These are phyloP conservation scores for Psilopsiagon aymara DNA, from an alignment of 2,113 vertebrate species.

Conservation along the genomic window DNA sequence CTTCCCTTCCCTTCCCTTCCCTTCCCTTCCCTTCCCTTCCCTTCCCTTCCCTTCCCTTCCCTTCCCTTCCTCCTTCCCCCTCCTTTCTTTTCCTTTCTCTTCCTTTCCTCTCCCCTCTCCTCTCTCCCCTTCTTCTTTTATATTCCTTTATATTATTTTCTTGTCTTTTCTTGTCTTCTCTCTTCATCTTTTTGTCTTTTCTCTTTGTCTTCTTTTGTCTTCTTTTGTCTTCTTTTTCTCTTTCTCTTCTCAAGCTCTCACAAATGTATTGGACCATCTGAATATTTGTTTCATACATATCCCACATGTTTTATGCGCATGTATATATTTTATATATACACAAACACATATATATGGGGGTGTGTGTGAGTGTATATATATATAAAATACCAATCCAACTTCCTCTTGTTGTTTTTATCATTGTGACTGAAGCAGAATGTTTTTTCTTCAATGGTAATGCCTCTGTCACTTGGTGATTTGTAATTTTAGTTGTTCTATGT, in stretches of 20 bases:
- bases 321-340: background rate
- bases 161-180: too few species aligned
- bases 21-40: too few species aligned
- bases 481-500: background rate
- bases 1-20: too few species aligned
- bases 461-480: background rate
- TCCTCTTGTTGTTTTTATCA: background rate
- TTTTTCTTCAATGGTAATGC: background rate
- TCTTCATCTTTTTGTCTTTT: too few species aligned
- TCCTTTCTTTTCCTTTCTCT: too few species aligned
- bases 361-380: rapidly evolving
- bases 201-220: background rate
- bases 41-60: too few species aligned
- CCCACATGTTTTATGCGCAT: background rate
- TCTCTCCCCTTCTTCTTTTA: too few species aligned
- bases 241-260: background rate
- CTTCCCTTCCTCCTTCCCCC: too few species aligned
- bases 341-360: background rate
- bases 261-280: background rate
- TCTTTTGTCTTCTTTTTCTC: background rate
- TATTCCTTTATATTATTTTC: too few species aligned
- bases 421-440: background rate
- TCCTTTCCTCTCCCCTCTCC: too few species aligned
- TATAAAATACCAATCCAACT: background rate
- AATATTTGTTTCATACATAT: background rate